Evolutionary conservation across 2,113 vertebrate genomes (phyloP).

Genomic region (Tachuris rubrigastra): DNA sequence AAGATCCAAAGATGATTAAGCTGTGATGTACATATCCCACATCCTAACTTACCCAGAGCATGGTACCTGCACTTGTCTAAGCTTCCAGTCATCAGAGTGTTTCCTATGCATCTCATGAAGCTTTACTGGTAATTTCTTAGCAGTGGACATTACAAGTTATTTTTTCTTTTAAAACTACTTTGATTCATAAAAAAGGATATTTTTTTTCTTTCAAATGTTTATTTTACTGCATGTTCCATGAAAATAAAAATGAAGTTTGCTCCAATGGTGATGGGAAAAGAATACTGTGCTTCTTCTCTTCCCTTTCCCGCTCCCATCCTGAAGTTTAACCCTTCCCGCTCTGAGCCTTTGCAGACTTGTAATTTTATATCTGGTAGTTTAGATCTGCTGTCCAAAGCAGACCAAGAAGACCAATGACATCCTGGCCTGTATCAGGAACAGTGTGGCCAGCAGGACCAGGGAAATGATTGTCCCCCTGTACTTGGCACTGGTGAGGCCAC

Average conservation of each 20-base stretch:
- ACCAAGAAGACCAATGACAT: neutral
- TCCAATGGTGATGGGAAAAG: neutral
- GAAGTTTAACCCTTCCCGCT: neutral
- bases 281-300: neutral
- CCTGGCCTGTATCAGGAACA: neutral
- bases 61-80: neutral
- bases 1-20: constrained; percentile 21
- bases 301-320: neutral
- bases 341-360: neutral
- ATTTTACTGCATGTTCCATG: neutral
- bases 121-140: neutral
- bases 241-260: neutral
- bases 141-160: neutral
- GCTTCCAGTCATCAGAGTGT: neutral
- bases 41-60: neutral
- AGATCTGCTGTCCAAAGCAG: neutral
- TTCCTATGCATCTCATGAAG: neutral
- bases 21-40: neutral
- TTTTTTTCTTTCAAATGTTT: neutral
- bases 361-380: neutral
- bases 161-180: neutral
- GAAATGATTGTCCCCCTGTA: neutral
- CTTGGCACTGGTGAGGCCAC: neutral
- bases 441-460: neutral
- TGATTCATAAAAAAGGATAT: neutral